Evolutionary conservation across 2,113 vertebrate species (phyloP).

Genomic region (Oryzias javanicus): DNA sequence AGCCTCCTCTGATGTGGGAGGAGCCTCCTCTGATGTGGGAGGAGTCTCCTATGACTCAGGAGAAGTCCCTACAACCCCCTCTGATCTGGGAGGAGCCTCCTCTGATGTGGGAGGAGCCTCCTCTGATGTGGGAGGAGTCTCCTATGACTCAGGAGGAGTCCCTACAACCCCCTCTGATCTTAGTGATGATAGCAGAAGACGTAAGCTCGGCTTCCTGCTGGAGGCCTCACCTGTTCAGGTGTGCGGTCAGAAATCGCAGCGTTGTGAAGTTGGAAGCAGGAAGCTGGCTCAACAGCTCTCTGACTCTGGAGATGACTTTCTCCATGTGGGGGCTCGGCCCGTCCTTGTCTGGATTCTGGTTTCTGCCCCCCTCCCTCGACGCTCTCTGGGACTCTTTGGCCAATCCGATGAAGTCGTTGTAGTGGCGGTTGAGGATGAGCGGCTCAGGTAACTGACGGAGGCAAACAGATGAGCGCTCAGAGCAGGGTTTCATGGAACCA

Average conservation of each 20-base stretch:
- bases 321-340: conserved; percentile 80
- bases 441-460: conserved; percentile 90
- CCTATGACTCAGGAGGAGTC: no score
- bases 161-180: no score
- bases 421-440: conserved; percentile 90
- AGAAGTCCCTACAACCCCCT: no score
- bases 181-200: background rate
- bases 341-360: conserved; percentile 58
- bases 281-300: conserved; percentile 88
- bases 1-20: no score
- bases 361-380: conserved; percentile 78
- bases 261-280: conserved; percentile 88
- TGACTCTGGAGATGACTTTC: conserved; percentile 86
- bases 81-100: no score
- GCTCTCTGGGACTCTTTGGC: conserved; percentile 87
- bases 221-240: conserved; percentile 85
- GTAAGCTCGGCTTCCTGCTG: background rate
- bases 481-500: background rate
- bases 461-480: background rate
- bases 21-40: no score
- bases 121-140: no score
- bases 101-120: no score
- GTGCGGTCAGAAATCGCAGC: conserved; percentile 86
- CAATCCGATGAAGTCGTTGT: conserved; percentile 93
- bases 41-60: no score